Base-by-base conservation (phyloP, 2,888 invertebrate species). In the Rhynchonema sp. region DNA sequence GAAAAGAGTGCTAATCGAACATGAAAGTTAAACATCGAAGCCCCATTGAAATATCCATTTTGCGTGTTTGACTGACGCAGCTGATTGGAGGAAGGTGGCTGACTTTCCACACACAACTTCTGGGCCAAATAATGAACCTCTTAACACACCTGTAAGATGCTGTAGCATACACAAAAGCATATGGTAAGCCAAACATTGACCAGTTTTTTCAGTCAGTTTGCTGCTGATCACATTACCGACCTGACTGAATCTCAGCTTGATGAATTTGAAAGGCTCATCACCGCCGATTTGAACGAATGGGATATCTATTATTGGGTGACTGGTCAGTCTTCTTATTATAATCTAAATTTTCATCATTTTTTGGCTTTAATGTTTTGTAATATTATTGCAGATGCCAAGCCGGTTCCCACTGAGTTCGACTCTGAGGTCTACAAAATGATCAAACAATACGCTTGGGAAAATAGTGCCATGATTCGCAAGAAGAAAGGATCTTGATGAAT, bases 251-350 rank as follows among this genome's bases (percentile, higher is more conserved):
- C 3, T 22, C 49, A 58, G 49, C 17, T 58, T 3, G 58, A 58
- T 49, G 46, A 25, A 25, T 58, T 26, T 27, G 58, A 58, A 17
- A 20, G 23, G 28, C 30, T 58, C 23, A 27, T 58, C 27, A 58
- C 46, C 23, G 58, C 30, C 20, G 49, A 23, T 20, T 49, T 49
- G 25, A 58, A 23, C 27, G 58, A 58, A 25, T 58, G 58, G 58
- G 58, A 58, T 49, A 46, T 58, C 9, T 58, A 30, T 17, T 58
- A 58, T 49, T 58, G 58, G 58, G 26, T 49, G 2, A 30, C 49
- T 30, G 58, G 58, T 58, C 27, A 20, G 30, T 29, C 2, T 13
- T 46, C n/a, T n/a, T n/a, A n/a, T n/a, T n/a, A n/a, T n/a, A n/a
- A n/a, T n/a, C n/a, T n/a, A n/a, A n/a, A n/a, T n/a, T n/a, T n/a